These are phyloP conservation scores for Drosophila littoralis DNA, from an alignment of 1,140 invertebrate genomes.

Conservation along the genomic window DNA sequence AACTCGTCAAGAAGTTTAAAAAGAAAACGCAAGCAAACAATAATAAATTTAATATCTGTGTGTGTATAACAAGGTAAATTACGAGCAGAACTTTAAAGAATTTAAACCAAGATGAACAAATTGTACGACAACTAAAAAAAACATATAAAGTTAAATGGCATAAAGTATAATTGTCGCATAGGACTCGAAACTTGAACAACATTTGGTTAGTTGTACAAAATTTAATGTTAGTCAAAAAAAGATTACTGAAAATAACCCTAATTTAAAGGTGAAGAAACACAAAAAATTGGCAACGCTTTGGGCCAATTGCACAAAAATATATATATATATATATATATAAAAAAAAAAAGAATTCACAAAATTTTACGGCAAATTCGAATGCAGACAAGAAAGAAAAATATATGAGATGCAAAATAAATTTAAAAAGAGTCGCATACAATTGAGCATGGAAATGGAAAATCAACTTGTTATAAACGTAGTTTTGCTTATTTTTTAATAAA, in stretches of 20 bases:
- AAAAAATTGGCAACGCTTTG: constrained; percentile 49
- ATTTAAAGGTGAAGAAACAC: constrained; percentile 18
- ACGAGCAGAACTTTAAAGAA: constrained; percentile 74
- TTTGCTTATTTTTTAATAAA: constrained; percentile 85
- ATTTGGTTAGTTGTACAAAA: constrained; percentile 74
- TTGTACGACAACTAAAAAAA: constrained; percentile 39
- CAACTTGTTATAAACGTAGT: constrained; percentile 84
- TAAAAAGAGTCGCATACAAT: constrained; percentile 47
- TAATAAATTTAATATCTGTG: constrained; percentile 80
- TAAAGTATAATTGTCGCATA: constrained; percentile 55
- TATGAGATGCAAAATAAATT: constrained; percentile 40
- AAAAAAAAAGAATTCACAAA: constrained; percentile 33
- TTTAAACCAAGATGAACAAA: constrained; percentile 64
- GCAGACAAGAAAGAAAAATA: constrained; percentile 48
- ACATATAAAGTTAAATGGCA: constrained; percentile 38
- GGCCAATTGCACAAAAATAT: constrained; percentile 43
- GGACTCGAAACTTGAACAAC: constrained; percentile 52
- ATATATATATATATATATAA: constrained; percentile 30
- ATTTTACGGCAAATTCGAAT: constrained; percentile 44
- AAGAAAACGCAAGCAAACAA: constrained; percentile 77
- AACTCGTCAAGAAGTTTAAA: constrained; percentile 59
- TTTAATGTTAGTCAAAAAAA: constrained; percentile 63
- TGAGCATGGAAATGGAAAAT: constrained; percentile 72
- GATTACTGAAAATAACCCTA: constrained; percentile 35
- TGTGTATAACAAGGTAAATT: constrained; percentile 61